A percentile compares a stretch with the other conserved stretches of the same genome.
phyloP scores from a whole-genome alignment of 1,140 invertebrate species.

The Holotrichia oblita region DNA sequence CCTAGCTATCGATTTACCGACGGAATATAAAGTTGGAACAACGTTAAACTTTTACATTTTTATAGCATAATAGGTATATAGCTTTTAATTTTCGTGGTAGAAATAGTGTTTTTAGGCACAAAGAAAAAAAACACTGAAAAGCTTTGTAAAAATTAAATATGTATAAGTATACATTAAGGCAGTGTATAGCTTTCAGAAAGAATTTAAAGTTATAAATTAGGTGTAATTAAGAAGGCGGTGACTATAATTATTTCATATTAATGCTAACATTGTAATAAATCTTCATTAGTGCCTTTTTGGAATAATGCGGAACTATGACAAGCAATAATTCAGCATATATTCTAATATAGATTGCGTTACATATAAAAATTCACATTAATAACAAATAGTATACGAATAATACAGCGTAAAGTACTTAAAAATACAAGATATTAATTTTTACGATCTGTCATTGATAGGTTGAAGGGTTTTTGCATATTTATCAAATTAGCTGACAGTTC shows the following conservation, averaged over 20 bases:
- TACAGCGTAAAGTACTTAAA: too few relatives aligned
- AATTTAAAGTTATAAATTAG: slow-evolving; percentile 22
- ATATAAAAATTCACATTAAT: too few relatives aligned
- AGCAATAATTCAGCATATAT: too few relatives aligned
- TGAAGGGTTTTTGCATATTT: too few relatives aligned
- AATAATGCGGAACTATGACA: too few relatives aligned
- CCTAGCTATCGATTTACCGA: neutral
- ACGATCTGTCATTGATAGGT: too few relatives aligned
- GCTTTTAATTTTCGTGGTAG: neutral
- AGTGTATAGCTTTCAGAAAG: neutral
- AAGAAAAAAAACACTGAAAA: neutral
- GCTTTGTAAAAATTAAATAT: neutral
- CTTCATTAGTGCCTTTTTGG: neutral
- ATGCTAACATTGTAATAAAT: neutral
- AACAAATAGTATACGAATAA: too few relatives aligned
- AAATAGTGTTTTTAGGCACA: neutral
- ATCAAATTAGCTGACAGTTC: too few relatives aligned
- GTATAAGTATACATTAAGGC: neutral
- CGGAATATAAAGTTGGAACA: neutral
- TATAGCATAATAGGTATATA: slow-evolving; percentile 10
- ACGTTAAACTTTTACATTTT: slow-evolving; percentile 12
- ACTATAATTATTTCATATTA: neutral
- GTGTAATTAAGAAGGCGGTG: slow-evolving; percentile 11
- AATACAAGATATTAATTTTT: too few relatives aligned
- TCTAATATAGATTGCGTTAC: too few relatives aligned